Base-by-base conservation (phyloP, 2,888 invertebrate genomes). In the Lypha dubia region DNA sequence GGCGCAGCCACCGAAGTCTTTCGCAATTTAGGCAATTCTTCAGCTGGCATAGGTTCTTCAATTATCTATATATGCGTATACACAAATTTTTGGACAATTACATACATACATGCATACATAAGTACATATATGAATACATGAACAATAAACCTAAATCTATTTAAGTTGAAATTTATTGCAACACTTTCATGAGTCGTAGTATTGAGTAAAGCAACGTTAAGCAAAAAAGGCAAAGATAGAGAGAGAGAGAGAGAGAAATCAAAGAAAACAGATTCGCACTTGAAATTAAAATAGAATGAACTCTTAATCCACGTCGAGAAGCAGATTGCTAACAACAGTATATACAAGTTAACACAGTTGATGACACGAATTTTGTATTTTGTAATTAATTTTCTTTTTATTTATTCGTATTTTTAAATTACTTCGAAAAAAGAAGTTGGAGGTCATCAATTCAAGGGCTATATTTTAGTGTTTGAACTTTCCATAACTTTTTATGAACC, bases 21-120 rank as follows among this genome's bases (percentile, higher is more conserved):
- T 24, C 92, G 90, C 44, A 92, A 88, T 86, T 92, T 92, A 24
- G 92, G 92, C 41, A 92, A 76, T 58, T 90, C 90, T 83, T 92
- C 92, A 9, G 84, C 88, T 38, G 89, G 88, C 63, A 90, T 89
- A 46, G 80, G 79, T 58, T 91, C 91, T 84, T 91, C 92, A 70
- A 89, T 87, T 51, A 89, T 88, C 91, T 92, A 67, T 74, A 20
- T 8, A 53, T 83, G 44, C 63, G 58, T 53, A 62, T 1, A 68
- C 0, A 65, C 41, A 58, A 60, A 62, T 24, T 46, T 8, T 28
- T 24, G 22, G 9, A 22, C 11, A 51, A 51, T 49, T 20, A 38
- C 38, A 6, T 38, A 38, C n/a, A n/a, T n/a, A 20, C 20, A 49
- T 20, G 1, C 49, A 20, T 49, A 49, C n/a, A n/a, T n/a, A n/a